A percentile compares a stretch with the other conserved stretches of the same genome.
These are phyloP conservation scores for Ormia ochracea DNA, from an alignment of 2,888 invertebrate genomes.

Conservation along the genomic window DNA sequence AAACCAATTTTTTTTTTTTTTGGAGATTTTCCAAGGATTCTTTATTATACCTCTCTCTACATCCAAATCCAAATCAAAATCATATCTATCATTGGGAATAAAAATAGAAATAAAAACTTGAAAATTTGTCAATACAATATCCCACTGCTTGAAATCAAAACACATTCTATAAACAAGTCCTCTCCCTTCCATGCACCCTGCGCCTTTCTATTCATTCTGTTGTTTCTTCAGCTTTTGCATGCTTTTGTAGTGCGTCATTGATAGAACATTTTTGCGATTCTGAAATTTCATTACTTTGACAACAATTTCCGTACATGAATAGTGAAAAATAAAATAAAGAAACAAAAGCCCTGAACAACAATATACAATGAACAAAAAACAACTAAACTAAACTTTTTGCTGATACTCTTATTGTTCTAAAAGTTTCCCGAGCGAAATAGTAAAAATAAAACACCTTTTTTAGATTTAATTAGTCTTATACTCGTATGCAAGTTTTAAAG, in stretches of 20 bases:
- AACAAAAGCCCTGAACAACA: not conserved
- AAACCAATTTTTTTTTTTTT: no score
- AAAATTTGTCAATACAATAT: no score
- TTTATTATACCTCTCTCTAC: no score
- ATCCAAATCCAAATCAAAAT: no score
- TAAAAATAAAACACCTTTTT: not conserved
- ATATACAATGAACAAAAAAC: constrained; percentile 17
- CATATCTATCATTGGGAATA: no score
- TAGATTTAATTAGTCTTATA: constrained; percentile 5
- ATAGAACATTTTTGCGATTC: constrained; percentile 8
- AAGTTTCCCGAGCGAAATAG: not conserved
- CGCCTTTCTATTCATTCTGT: not conserved
- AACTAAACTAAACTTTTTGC: not conserved
- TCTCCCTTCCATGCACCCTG: not conserved
- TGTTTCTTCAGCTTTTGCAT: not conserved
- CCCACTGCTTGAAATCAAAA: no score
- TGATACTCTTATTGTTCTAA: constrained; percentile 9
- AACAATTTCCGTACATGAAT: constrained; percentile 7
- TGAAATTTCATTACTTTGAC: constrained; percentile 28
- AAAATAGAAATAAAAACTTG: no score
- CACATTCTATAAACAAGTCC: not conserved
- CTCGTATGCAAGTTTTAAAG: no score
- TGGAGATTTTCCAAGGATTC: no score
- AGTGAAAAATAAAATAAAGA: not conserved
- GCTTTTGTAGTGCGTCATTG: not conserved